These are phyloP conservation scores for Amiota minor DNA, from an alignment of 2,888 invertebrate genomes.

Conservation along the genomic window DNA sequence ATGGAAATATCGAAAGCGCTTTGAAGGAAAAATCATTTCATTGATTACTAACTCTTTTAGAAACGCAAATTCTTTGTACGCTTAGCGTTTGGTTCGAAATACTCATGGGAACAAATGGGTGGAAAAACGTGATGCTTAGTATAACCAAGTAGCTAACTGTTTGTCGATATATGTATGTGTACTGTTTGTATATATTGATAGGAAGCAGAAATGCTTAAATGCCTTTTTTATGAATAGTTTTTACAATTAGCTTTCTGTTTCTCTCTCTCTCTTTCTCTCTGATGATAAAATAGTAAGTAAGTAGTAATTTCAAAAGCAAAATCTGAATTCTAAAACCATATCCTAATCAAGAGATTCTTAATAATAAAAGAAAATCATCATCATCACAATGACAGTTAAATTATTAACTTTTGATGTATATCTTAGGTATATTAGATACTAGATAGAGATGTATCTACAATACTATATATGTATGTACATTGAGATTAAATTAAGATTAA, in stretches of 20 bases:
- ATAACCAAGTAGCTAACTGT: neutral
- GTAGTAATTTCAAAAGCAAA: constrained; percentile 46
- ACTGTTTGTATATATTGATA: constrained; percentile 13
- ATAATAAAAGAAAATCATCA: no score
- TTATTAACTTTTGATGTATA: no score
- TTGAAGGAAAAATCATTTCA: constrained; percentile 62
- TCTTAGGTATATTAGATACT: no score
- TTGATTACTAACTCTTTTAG: constrained; percentile 53
- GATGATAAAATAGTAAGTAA: constrained; percentile 12
- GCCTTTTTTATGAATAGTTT: no score
- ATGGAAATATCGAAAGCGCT: constrained; percentile 28
- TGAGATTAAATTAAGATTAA: no score
- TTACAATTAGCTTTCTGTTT: no score
- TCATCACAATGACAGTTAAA: no score
- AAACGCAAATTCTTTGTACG: constrained; percentile 6
- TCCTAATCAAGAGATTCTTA: no score
- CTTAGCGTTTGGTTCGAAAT: neutral
- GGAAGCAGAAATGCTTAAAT: neutral
- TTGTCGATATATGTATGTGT: constrained; percentile 13
- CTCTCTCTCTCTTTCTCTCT: no score
- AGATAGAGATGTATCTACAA: no score
- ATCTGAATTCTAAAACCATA: no score
- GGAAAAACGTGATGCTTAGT: neutral
- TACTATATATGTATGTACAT: no score
- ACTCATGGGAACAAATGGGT: neutral